These are phyloP conservation scores for Brenthis ino DNA, from an alignment of 2,888 invertebrate genomes.

Conservation along the genomic window DNA sequence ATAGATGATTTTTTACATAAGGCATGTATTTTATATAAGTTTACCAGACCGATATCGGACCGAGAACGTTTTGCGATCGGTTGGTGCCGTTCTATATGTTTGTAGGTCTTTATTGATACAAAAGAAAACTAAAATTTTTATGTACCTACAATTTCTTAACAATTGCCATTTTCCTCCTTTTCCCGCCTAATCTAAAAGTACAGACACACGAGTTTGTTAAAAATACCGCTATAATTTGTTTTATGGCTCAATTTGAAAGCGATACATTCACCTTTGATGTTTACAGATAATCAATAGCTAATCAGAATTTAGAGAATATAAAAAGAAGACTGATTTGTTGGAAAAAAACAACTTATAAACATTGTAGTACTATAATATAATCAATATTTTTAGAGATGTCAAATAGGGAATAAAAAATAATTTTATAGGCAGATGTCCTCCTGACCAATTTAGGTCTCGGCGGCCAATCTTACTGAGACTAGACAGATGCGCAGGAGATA, in stretches of 20 bases:
- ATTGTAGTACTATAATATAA: too few relatives aligned
- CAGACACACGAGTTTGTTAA: conserved; percentile 39
- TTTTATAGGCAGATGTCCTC: too few relatives aligned
- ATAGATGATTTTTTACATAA: too few relatives aligned
- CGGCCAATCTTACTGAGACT: too few relatives aligned
- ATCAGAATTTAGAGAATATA: conserved; percentile 14
- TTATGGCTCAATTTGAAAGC: conserved; percentile 50
- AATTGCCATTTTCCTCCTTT: neutral
- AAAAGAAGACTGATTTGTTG: conserved; percentile 7
- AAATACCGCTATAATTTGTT: conserved; percentile 55
- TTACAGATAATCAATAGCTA: conserved; percentile 38
- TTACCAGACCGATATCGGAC: too few relatives aligned
- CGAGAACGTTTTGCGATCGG: too few relatives aligned
- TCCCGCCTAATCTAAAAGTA: neutral
- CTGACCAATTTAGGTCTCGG: too few relatives aligned
- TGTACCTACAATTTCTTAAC: neutral
- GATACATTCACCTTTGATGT: conserved; percentile 52
- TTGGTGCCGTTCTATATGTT: neutral
- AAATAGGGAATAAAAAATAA: too few relatives aligned
- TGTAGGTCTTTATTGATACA: neutral
- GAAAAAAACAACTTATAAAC: neutral
- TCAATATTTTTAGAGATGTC: too few relatives aligned
- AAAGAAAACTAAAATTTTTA: neutral
- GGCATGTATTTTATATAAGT: too few relatives aligned
- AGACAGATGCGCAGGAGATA: too few relatives aligned